Conservation (phyloP, 2,113 vertebrate genomes). For the Meriones unguiculatus region DNA sequence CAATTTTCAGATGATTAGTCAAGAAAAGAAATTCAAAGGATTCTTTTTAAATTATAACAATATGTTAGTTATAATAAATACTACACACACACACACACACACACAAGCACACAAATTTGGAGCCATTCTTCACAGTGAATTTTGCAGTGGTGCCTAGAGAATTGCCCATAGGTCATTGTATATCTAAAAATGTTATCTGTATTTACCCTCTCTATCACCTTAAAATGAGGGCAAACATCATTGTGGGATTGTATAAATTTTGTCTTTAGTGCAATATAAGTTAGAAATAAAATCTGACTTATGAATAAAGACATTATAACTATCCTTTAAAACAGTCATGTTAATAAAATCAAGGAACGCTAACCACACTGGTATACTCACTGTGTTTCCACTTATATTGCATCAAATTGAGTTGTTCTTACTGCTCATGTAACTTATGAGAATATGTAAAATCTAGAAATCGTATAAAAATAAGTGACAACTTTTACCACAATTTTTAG, state of each 20-base stretch:
- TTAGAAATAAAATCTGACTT: conserved; percentile 27
- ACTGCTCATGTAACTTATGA: conserved; percentile 44
- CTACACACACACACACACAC: not conserved
- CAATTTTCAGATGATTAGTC: not conserved
- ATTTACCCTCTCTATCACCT: conserved; percentile 1
- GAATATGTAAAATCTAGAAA: conserved; percentile 62
- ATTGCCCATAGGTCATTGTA: not conserved
- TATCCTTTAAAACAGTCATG: not conserved
- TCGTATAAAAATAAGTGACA: conserved; percentile 45
- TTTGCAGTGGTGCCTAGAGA: not conserved
- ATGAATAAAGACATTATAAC: conserved; percentile 50
- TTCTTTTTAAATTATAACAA: not conserved
- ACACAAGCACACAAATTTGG: not conserved
- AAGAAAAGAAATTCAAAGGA: not conserved
- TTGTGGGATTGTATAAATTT: not conserved
- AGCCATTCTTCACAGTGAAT: not conserved
- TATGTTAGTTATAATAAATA: conserved; percentile 9
- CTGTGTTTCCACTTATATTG: conserved; percentile 41
- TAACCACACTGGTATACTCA: conserved; percentile 6
- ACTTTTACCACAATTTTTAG: conserved; percentile 41
- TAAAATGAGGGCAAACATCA: conserved; percentile 11
- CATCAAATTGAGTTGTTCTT: conserved; percentile 56
- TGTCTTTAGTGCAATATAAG: not conserved
- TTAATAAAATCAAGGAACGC: conserved; percentile 52
- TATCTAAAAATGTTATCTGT: not conserved